Conservation (phyloP, 2,888 invertebrate genomes). For the Callinectes sapidus region DNA sequence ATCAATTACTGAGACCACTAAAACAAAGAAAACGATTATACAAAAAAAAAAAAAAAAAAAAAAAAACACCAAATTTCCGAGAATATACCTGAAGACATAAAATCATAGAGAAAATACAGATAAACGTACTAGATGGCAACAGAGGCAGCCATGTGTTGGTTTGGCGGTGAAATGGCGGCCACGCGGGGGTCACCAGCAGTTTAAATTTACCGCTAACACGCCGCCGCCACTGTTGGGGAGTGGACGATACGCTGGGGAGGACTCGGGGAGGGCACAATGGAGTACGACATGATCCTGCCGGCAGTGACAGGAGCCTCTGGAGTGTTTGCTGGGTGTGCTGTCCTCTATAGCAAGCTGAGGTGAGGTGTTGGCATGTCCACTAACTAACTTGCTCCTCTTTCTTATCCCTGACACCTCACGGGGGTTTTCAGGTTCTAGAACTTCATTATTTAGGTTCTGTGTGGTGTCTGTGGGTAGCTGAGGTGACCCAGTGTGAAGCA, state of each 20-base stretch:
- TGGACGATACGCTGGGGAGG: neutral
- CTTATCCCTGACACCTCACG: too few relatives aligned
- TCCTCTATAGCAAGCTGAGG: conserved; percentile 60
- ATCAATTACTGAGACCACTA: too few relatives aligned
- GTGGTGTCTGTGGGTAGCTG: too few relatives aligned
- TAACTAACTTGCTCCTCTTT: too few relatives aligned
- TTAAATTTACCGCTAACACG: neutral
- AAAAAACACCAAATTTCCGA: neutral
- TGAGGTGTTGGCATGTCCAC: neutral
- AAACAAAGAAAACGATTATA: neutral
- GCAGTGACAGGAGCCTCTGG: conserved; percentile 60
- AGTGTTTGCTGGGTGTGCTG: conserved; percentile 62
- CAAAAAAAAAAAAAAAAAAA: neutral
- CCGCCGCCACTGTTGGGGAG: neutral
- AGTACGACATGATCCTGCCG: conserved; percentile 61
- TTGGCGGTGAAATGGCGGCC: conserved; percentile 9
- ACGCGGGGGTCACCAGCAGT: neutral
- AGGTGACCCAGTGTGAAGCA: too few relatives aligned
- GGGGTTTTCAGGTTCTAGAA: too few relatives aligned
- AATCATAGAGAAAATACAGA: too few relatives aligned
- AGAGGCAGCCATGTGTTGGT: neutral
- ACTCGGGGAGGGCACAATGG: conserved; percentile 28
- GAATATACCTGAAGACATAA: neutral
- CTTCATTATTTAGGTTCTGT: too few relatives aligned
- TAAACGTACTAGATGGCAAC: neutral